These are phyloP conservation scores for Drosophila pseudoobscura DNA, from an alignment of 1,140 invertebrate genomes.

Conservation along the genomic window DNA sequence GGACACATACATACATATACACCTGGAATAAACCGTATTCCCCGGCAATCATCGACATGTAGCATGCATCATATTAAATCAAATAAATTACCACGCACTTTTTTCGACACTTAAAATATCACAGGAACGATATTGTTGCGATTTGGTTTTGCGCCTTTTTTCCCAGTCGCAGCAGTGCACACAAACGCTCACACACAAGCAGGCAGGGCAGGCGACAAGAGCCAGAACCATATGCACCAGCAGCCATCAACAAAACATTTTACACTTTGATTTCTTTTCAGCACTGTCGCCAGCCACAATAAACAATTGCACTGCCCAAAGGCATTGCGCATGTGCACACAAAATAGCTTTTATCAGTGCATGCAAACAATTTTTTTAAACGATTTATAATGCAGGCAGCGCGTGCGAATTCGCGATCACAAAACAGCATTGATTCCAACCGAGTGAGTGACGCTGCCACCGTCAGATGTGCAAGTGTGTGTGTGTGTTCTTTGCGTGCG, in stretches of 20 bases:
- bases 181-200: conserved; percentile 17
- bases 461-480: background rate
- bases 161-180: conserved; percentile 10
- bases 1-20: conserved; percentile 23
- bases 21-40: background rate
- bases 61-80: background rate
- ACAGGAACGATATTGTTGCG: conserved; percentile 26
- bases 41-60: background rate
- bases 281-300: conserved; percentile 2
- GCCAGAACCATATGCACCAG: conserved; percentile 19
- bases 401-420: conserved; percentile 52
- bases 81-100: conserved; percentile 36
- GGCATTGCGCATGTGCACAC: background rate
- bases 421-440: conserved; percentile 41
- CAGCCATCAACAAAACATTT: conserved; percentile 49
- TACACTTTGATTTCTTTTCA: conserved; percentile 11
- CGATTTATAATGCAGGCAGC: conserved; percentile 9
- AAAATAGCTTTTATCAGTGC: background rate
- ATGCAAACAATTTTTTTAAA: background rate
- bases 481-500: conserved; percentile 14
- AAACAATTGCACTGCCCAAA: background rate
- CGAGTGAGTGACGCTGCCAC: conserved; percentile 21
- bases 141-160: conserved; percentile 27
- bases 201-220: conserved; percentile 12
- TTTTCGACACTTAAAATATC: conserved; percentile 31